These are phyloP conservation scores for Onthophagus sagittarius DNA, from an alignment of 2,888 invertebrate genomes.

Conservation along the genomic window DNA sequence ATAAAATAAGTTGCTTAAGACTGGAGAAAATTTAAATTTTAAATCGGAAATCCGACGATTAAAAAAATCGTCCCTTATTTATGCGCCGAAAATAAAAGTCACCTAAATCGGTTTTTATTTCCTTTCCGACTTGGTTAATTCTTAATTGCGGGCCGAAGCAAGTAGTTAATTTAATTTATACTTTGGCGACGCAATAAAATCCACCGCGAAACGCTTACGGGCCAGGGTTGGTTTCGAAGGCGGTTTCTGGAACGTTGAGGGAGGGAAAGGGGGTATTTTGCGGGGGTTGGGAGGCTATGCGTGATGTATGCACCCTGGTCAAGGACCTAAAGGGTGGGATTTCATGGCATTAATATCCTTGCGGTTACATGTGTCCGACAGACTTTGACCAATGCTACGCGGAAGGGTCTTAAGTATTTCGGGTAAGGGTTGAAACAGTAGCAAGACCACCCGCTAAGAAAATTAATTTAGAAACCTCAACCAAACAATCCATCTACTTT, in stretches of 20 bases:
- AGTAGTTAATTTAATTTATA: constrained; percentile 52
- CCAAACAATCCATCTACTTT: background rate
- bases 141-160: constrained; percentile 50
- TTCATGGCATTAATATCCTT: constrained; percentile 50
- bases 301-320: constrained; percentile 49
- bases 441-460: background rate
- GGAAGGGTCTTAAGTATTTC: background rate
- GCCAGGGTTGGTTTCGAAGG: background rate
- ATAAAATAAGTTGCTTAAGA: constrained; percentile 12
- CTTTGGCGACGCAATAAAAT: constrained; percentile 49
- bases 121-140: constrained; percentile 46
- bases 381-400: constrained; percentile 26
- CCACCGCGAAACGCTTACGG: constrained; percentile 33
- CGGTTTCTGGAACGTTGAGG: constrained; percentile 17
- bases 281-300: constrained; percentile 36
- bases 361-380: constrained; percentile 42
- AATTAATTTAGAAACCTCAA: background rate
- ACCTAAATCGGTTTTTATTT: constrained; percentile 47
- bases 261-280: constrained; percentile 6
- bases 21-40: background rate
- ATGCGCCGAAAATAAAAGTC: constrained; percentile 43
- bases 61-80: background rate
- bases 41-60: background rate
- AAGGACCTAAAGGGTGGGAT: constrained; percentile 46
- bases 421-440: background rate